Percentiles rank a stretch among this genome's conserved stretches.
These are phyloP conservation scores for Yponomeuta evonymella DNA, from an alignment of 2,888 invertebrate species.

Conservation along the genomic window DNA sequence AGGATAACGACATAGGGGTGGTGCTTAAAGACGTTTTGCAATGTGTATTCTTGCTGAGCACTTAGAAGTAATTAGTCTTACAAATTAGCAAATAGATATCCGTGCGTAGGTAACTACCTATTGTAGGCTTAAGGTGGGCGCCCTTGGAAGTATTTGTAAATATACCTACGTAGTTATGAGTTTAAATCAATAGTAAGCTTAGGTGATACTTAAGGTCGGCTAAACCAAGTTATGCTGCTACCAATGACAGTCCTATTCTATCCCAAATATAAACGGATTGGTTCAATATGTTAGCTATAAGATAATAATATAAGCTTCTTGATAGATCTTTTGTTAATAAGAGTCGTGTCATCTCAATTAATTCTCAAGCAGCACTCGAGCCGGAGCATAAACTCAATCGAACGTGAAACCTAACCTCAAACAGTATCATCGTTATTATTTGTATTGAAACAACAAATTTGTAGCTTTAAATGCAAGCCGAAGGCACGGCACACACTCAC, in stretches of 20 bases:
- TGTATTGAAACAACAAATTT: conserved; percentile 75
- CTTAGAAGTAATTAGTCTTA: not conserved
- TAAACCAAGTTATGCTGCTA: too few relatives aligned
- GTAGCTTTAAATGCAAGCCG: conserved; percentile 74
- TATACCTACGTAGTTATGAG: not conserved
- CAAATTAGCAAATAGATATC: not conserved
- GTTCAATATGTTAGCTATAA: too few relatives aligned
- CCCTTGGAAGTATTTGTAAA: not conserved
- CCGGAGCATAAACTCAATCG: conserved; percentile 66
- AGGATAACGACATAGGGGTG: not conserved
- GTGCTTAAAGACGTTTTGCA: too few relatives aligned
- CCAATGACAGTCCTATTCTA: too few relatives aligned
- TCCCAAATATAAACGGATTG: too few relatives aligned
- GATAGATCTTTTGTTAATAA: not conserved
- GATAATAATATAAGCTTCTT: too few relatives aligned
- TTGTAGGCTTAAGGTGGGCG: not conserved
- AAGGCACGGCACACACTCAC: conserved; percentile 67
- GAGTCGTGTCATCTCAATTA: conserved; percentile 40
- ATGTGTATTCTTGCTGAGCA: not conserved
- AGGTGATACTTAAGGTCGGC: too few relatives aligned
- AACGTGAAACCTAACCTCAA: conserved; percentile 70
- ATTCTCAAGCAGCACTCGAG: conserved; percentile 50
- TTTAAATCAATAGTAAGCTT: too few relatives aligned
- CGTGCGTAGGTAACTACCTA: not conserved
- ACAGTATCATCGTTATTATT: conserved; percentile 73